These are phyloP conservation scores for Arctia plantaginis DNA, from an alignment of 2,888 invertebrate genomes.

Conservation along the genomic window DNA sequence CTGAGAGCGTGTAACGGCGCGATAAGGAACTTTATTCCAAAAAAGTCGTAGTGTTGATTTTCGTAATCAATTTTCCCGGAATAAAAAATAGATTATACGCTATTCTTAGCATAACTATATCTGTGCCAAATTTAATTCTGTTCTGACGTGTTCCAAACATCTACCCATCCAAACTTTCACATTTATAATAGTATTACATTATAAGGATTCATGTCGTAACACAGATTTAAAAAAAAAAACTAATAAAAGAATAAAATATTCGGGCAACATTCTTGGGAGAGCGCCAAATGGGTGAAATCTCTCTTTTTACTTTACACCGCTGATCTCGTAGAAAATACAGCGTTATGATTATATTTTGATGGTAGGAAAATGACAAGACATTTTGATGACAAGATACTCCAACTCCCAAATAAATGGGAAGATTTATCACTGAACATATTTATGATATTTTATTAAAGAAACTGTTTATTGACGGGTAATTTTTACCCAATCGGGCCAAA, in stretches of 20 bases:
- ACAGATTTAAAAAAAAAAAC: slow-evolving; percentile 18
- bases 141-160: neutral
- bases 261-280: slow-evolving; percentile 28
- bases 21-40: too few relatives aligned
- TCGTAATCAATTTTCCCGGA: too few relatives aligned
- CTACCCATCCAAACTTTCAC: neutral
- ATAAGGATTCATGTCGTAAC: neutral
- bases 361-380: neutral
- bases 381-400: neutral
- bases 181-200: neutral
- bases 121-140: too few relatives aligned
- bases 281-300: slow-evolving; percentile 34
- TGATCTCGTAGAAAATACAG: neutral
- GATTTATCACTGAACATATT: too few relatives aligned
- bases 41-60: too few relatives aligned
- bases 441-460: too few relatives aligned
- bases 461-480: too few relatives aligned
- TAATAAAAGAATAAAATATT: slow-evolving; percentile 21
- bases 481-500: too few relatives aligned
- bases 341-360: neutral
- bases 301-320: neutral
- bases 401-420: too few relatives aligned
- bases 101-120: too few relatives aligned
- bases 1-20: too few relatives aligned
- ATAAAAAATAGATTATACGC: too few relatives aligned